phyloP scores from a whole-genome alignment of 1,140 invertebrate species.

The Sesamia nonagrioides region DNA sequence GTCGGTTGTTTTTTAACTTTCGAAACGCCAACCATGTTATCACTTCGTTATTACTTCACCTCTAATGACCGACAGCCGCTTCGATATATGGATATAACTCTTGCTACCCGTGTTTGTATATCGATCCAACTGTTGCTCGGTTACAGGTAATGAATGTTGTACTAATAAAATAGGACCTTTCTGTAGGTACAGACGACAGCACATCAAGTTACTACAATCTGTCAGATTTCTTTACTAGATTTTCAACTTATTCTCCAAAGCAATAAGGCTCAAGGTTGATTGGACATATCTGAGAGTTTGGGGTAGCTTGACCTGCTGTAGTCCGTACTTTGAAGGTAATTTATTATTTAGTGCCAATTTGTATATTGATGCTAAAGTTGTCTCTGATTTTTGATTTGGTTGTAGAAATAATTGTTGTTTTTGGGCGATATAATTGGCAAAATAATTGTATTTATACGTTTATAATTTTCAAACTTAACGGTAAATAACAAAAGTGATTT shows the following conservation, averaged over 20 bases:
- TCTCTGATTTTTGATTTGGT: not conserved
- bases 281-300: too few species aligned
- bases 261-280: too few species aligned
- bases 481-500: too few species aligned
- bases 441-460: too few species aligned
- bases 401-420: not conserved
- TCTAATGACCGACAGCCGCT: too few species aligned
- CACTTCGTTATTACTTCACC: constrained; percentile 9
- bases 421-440: not conserved
- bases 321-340: not conserved
- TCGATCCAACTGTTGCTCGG: constrained; percentile 65
- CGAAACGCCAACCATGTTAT: constrained; percentile 53
- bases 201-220: too few species aligned
- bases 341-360: constrained; percentile 14
- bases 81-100: not conserved
- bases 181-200: too few species aligned
- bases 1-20: constrained; percentile 58
- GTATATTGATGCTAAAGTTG: not conserved
- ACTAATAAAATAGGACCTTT: not conserved
- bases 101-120: constrained; percentile 48
- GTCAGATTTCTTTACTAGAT: too few species aligned
- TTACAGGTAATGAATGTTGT: not conserved
- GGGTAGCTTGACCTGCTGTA: too few species aligned
- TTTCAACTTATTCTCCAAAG: too few species aligned
- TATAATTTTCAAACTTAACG: too few species aligned